Evolutionary conservation across 35 echinoderm and acorn worm genomes (phyloP).

Genomic region (Anneissia japonica): DNA sequence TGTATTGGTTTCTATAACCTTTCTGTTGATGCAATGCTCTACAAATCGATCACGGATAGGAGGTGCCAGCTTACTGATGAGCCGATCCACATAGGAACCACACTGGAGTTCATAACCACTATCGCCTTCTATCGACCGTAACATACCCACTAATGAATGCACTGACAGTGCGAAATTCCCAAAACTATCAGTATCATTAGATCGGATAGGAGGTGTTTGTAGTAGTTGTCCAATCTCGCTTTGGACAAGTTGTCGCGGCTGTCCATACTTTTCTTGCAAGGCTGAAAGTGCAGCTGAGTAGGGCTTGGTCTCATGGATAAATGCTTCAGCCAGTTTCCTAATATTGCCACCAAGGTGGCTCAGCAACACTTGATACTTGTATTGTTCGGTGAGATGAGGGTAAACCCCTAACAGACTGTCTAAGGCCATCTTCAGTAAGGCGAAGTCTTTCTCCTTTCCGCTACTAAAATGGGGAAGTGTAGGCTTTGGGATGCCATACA

Average conservation of each 20-base stretch:
- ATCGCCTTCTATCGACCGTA: constrained; percentile 10
- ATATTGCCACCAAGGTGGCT: neutral
- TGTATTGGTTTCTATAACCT: constrained; percentile 9
- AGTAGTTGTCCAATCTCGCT: constrained; percentile 24
- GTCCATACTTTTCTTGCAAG: constrained; percentile 2
- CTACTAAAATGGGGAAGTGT: neutral
- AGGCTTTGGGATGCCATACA: neutral
- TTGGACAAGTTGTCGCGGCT: constrained; percentile 6
- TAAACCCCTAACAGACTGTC: neutral
- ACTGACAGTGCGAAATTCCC: constrained; percentile 8
- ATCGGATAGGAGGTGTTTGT: constrained; percentile 4
- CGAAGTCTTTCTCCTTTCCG: neutral
- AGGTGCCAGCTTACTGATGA: neutral
- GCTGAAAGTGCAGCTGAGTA: neutral
- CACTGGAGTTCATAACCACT: constrained; percentile 16
- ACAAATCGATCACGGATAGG: constrained; percentile 15
- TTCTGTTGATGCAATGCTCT: neutral
- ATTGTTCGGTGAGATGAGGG: neutral
- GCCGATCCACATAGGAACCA: constrained; percentile 14
- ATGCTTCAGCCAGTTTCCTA: neutral
- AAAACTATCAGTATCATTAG: neutral
- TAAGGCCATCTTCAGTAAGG: constrained; percentile 3
- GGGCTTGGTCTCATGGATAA: neutral
- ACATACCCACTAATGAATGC: constrained; percentile 20
- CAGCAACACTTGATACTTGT: constrained; percentile 16